Evolutionary conservation across 23 tunicate species (phyloP).

Genomic region (Styela plicata): DNA sequence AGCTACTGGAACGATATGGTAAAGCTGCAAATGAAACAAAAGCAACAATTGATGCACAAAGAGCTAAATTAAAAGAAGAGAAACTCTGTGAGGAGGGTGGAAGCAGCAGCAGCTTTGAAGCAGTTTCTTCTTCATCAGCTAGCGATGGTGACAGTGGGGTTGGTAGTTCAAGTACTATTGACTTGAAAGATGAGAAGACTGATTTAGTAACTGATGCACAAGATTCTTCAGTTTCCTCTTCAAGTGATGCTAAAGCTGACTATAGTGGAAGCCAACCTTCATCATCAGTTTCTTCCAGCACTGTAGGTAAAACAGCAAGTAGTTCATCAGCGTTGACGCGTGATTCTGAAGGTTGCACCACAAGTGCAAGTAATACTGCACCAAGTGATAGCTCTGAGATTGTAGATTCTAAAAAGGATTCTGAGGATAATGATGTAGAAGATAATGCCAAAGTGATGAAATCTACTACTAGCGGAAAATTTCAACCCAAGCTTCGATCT

Average conservation of each 20-base stretch:
- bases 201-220: not conserved
- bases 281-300: not conserved
- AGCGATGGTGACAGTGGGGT: not conserved
- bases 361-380: not conserved
- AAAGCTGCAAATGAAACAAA: constrained; percentile 65
- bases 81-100: not conserved
- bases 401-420: not conserved
- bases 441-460: not conserved
- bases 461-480: not conserved
- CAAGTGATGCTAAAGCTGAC: not conserved
- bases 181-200: not conserved
- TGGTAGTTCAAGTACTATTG: not conserved
- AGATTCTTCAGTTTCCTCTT: not conserved
- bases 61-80: constrained; percentile 6
- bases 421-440: not conserved
- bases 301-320: too few relatives aligned
- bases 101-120: not conserved
- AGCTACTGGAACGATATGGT: constrained; percentile 73
- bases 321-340: too few relatives aligned
- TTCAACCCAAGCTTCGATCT: not conserved
- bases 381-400: not conserved
- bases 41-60: constrained; percentile 12
- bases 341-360: not conserved
- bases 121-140: not conserved
- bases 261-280: not conserved